A percentile compares a stretch with the other conserved stretches of the same genome.
Evolutionary conservation across 2,113 vertebrate genomes (phyloP).

Genomic region (Oreochromis niloticus): DNA sequence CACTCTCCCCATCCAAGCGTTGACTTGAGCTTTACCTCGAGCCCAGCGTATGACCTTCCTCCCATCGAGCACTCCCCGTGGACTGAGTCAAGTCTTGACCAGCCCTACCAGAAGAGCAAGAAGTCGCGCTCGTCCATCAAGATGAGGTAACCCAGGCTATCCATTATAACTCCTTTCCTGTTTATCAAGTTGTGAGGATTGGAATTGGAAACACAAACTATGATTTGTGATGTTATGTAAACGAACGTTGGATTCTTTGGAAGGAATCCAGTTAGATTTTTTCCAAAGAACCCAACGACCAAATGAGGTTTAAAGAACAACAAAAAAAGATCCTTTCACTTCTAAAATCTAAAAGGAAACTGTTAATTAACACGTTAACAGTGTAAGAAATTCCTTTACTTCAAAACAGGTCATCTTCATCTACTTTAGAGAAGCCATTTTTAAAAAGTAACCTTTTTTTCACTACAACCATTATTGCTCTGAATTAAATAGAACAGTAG

Average conservation of each 20-base stretch:
- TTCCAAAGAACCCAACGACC: background rate
- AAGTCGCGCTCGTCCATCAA: conserved; percentile 65
- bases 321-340: background rate
- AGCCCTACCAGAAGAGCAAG: conserved; percentile 81
- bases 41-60: conserved; percentile 64
- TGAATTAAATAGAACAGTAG: background rate
- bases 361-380: background rate
- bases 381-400: background rate
- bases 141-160: conserved; percentile 65
- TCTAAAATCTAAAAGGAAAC: background rate
- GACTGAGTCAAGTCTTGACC: conserved; percentile 84
- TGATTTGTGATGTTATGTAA: background rate
- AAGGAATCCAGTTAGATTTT: background rate
- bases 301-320: background rate
- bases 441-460: background rate
- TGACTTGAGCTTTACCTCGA: conserved; percentile 24
- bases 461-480: background rate
- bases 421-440: background rate
- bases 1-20: conserved; percentile 26
- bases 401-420: background rate
- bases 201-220: background rate
- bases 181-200: background rate
- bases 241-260: background rate
- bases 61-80: conserved; percentile 86
- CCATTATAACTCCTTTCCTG: background rate